These are phyloP conservation scores for Ptycholaimellus sp. DNA, from an alignment of 2,888 invertebrate genomes.

Conservation along the genomic window DNA sequence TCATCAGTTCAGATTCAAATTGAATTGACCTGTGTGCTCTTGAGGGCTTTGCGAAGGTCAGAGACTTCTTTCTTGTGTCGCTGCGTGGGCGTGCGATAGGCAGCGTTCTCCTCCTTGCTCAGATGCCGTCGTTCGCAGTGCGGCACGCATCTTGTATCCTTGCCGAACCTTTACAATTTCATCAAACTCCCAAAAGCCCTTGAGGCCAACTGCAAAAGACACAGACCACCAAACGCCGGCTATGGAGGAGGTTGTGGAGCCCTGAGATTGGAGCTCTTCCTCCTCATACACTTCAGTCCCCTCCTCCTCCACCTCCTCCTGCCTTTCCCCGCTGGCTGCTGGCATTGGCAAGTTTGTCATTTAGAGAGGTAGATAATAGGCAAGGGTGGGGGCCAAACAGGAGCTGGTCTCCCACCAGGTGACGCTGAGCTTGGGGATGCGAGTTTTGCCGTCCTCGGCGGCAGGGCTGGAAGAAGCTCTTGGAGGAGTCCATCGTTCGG, in stretches of 20 bases:
- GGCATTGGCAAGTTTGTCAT: no score
- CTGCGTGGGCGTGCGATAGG: constrained; percentile 23
- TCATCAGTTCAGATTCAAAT: constrained; percentile 9
- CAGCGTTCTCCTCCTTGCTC: constrained; percentile 7
- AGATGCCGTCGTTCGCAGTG: constrained; percentile 14
- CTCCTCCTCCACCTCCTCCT: neutral
- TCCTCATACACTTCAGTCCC: neutral
- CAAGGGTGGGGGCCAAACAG: constrained; percentile 7
- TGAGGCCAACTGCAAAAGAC: no score
- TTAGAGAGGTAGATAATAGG: no score
- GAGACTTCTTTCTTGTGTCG: constrained; percentile 13
- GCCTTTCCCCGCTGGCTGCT: neutral
- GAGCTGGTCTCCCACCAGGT: constrained; percentile 24
- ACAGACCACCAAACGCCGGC: constrained; percentile 24
- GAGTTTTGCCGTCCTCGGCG: no score
- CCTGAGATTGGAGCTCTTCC: constrained; percentile 12
- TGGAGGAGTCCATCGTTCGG: no score
- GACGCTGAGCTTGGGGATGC: constrained; percentile 17
- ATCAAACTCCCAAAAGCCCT: no score
- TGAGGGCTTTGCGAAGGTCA: constrained; percentile 7
- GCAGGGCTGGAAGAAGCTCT: no score
- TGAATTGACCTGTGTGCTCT: no score
- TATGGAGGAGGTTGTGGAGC: constrained; percentile 16
- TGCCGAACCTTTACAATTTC: no score
- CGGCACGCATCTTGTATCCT: constrained; percentile 18